Base-by-base conservation (phyloP, 2,888 invertebrate genomes). In the Drosophila pegasa region DNA sequence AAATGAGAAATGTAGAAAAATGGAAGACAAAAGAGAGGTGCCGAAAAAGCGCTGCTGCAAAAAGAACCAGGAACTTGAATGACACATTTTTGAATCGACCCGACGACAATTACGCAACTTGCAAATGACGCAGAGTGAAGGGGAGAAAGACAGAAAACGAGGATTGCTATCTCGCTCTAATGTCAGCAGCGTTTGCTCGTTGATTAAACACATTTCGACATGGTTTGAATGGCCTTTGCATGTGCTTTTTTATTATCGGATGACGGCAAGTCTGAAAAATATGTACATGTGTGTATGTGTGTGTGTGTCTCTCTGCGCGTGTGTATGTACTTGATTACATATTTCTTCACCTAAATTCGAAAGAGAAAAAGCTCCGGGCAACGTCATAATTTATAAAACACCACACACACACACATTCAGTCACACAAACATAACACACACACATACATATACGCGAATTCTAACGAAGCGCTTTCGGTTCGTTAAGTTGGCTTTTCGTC, bases 361-460 rank as follows among this genome's bases (percentile, higher is more conserved):
- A 55, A 55, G 71, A 75, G 72, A 74, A 59, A 82, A 86, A 85
- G 86, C 87, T 82, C 60, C 2, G 62, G 50, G 43, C 69, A 72
- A 82, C 88, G 86, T 81, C 89, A 88, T 88, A 84, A 87, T 73
- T 88, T 82, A 78, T 88, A 68, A 88, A 87, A 78, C 78, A 60
- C 58, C 50, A 63, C 51, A 65, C 58, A 71, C 37, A 47, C 40
- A 43, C 33, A 51, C 38, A 41, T 51, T 43, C 37, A 62, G 4
- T 37, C 51, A 29, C 27, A 29, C 64, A 47, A 35, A 54, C 56
- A 54, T 27, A 48, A 58, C 16, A 59, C 52, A 65, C 45, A 59
- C 18, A 41, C 10, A 60, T 47, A 51, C 66, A 58, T 31, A 41
- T 50, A 52, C 70, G 68, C 67, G 61, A 69, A 69, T 87, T 81